Evolutionary conservation across 2,888 invertebrate genomes (phyloP), one percentile per base, ranked within the genome.

Genomic region (Lamellibrachia satsuma): DNA sequence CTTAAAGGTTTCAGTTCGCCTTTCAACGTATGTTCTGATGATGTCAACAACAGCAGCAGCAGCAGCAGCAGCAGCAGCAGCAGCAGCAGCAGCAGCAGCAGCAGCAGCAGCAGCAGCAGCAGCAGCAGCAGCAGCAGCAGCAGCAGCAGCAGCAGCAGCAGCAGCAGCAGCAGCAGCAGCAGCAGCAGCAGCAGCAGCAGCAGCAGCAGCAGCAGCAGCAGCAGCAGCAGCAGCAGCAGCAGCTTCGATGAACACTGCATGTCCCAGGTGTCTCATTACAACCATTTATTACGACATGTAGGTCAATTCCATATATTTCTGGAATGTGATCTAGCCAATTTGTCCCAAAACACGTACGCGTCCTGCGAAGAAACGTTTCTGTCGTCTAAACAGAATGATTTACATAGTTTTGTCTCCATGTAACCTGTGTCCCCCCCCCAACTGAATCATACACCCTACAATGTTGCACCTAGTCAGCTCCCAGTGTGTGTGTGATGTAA

Each of bases 61-160:
- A 91, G 52, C 7, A 7, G 7, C 51, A 91, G 11, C 91, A 11
- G n/a, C 51, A 52, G 51, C 51, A 52, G 91, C n/a, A 90, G 15
- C 91, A 27, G 52, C 91, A 91, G 52, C n/a, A 91, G 11, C 27
- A 51, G n/a, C 91, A 22, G 7, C 52, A 52, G 11, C 39, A 51
- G 91, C 91, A 91, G 9, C 9, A 51, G 9, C 92, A 92, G 27
- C n/a, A 60, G 55, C 92, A 92, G 90, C 92, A 92, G 39, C 39
- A 39, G 22, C 60, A 57, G 51, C 15, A 8, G 57, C 15, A 75
- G 90, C 8, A n/a, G n/a, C 57, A 92, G 75, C n/a, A 75, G 75
- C 92, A 11, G 22, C 27, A 27, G 8, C 90, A 7, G 15, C 15
- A 11, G 90, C 51, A 92, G 39, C 39, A 39, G 39, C 39, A 39